Percentiles rank a stretch among this genome's conserved stretches.
phyloP scores from a whole-genome alignment of 2,888 invertebrate genomes.

The Oxyscelio sp. region DNA sequence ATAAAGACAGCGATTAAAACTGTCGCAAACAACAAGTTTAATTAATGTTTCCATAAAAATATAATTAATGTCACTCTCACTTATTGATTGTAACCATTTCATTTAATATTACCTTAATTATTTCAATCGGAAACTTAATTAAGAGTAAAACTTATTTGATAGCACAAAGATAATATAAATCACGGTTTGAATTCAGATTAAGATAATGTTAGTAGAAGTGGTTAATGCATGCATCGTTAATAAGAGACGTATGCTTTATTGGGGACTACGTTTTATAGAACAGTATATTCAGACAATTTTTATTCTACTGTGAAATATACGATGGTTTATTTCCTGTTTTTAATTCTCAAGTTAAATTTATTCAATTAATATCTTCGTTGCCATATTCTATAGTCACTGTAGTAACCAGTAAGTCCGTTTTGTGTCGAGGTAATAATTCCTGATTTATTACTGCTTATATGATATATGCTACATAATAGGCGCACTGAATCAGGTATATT shows the following conservation, averaged over 20 bases:
- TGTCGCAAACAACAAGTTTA: too few relatives aligned
- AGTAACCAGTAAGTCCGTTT: conserved; percentile 60
- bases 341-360: conserved; percentile 12
- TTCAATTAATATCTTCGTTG: conserved; percentile 33
- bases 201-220: neutral
- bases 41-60: too few relatives aligned
- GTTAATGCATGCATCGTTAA: neutral
- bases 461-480: conserved; percentile 48
- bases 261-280: neutral
- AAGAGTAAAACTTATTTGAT: neutral
- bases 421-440: conserved; percentile 60
- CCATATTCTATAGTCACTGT: conserved; percentile 29
- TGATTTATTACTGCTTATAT: conserved; percentile 65
- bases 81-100: neutral
- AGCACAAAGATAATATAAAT: neutral
- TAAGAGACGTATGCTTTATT: neutral
- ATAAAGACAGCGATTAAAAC: too few relatives aligned
- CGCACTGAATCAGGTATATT: conserved; percentile 60
- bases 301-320: neutral
- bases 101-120: neutral
- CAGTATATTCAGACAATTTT: neutral
- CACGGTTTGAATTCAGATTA: neutral
- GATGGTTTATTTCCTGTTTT: conserved; percentile 20
- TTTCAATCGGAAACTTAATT: neutral
- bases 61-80: too few relatives aligned